These are phyloP conservation scores for Enteromius argenteus DNA, from an alignment of 2,797 vertebrate genomes.

Conservation along the genomic window DNA sequence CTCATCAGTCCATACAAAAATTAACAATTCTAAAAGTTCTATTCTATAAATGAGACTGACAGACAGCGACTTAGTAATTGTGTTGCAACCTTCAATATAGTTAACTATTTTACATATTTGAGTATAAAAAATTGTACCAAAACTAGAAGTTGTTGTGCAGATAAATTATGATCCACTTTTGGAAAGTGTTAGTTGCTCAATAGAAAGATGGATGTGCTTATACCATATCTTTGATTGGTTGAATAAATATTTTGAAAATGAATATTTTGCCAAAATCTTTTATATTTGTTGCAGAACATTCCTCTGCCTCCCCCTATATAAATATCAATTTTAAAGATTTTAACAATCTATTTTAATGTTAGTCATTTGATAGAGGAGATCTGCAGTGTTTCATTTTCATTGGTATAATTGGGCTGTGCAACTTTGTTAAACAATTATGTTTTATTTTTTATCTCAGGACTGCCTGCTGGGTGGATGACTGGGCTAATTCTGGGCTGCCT, in stretches of 20 bases:
- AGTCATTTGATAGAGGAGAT: not conserved
- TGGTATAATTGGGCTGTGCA: not conserved
- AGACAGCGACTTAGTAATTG: slow-evolving; percentile 20
- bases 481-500: not conserved
- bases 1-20: too few relatives aligned
- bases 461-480: not conserved
- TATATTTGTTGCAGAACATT: too few relatives aligned
- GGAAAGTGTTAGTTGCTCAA: too few relatives aligned
- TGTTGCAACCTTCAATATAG: not conserved
- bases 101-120: not conserved
- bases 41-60: slow-evolving; percentile 20
- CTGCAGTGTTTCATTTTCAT: not conserved
- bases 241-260: not conserved
- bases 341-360: too few relatives aligned
- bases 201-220: not conserved
- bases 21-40: slow-evolving; percentile 31
- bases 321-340: not conserved
- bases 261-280: not conserved
- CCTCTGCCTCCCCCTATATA: not conserved
- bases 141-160: too few relatives aligned
- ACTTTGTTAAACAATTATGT: not conserved
- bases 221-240: not conserved
- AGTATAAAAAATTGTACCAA: not conserved
- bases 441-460: not conserved
- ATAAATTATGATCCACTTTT: too few relatives aligned